phyloP scores from a whole-genome alignment of 2,113 vertebrate species.

The Todiramphus saurophagus region DNA sequence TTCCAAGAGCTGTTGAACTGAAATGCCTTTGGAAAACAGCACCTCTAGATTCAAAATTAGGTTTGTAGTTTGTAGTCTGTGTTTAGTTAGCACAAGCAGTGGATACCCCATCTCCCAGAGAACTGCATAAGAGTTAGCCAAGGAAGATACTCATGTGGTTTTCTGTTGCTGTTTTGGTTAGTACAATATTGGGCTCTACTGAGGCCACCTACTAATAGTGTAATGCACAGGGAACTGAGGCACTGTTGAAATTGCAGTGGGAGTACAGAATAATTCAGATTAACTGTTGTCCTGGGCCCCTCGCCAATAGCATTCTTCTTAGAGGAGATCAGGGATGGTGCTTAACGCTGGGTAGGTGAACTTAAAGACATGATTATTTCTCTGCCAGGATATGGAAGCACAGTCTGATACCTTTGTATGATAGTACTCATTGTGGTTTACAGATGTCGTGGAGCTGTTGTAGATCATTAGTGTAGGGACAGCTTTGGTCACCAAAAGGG shows the following conservation, averaged over 20 bases:
- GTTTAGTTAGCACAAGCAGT: not conserved
- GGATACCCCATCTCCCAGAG: not conserved
- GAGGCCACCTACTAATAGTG: not conserved
- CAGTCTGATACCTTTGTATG: not conserved
- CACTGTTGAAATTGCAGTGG: not conserved
- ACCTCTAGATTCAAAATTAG: not conserved
- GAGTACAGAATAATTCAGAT: not conserved
- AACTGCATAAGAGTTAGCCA: not conserved
- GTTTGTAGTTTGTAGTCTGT: not conserved
- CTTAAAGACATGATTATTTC: not conserved
- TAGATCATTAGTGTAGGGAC: not conserved
- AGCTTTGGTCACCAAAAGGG: not conserved
- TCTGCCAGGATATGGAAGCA: not conserved
- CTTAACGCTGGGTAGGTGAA: not conserved
- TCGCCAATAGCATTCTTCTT: fast-evolving
- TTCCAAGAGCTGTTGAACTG: not conserved
- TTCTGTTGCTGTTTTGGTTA: not conserved
- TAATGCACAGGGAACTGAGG: not conserved
- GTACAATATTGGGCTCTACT: not conserved
- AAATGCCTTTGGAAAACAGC: not conserved
- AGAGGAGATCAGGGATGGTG: not conserved
- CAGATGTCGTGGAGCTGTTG: not conserved
- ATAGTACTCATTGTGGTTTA: not conserved
- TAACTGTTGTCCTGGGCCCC: not conserved
- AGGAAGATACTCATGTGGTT: not conserved